These are phyloP conservation scores for Podiceps cristatus DNA, from an alignment of 2,113 vertebrate genomes.

Conservation along the genomic window DNA sequence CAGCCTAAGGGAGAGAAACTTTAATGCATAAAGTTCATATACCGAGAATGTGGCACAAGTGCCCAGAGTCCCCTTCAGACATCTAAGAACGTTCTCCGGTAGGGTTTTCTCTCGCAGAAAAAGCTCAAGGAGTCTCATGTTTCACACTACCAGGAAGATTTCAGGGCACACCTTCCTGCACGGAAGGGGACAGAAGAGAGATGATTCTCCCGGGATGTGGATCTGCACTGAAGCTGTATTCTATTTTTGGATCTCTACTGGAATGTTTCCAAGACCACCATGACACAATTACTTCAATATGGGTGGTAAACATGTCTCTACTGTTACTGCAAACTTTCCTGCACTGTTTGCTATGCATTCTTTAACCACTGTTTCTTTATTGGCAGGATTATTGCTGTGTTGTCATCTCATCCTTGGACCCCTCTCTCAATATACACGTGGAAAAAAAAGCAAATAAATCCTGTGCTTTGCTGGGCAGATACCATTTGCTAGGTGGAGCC, in stretches of 20 bases:
- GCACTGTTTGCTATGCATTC: not conserved
- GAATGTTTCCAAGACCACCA: slow-evolving; percentile 83
- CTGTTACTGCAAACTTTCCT: not conserved
- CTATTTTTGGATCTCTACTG: slow-evolving; percentile 77
- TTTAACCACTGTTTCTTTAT: not conserved
- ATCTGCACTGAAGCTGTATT: slow-evolving; percentile 68
- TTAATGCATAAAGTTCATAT: not conserved
- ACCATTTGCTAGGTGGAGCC: slow-evolving; percentile 77
- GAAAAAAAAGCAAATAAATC: slow-evolving; percentile 71
- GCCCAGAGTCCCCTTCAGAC: not conserved
- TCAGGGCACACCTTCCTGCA: slow-evolving; percentile 38
- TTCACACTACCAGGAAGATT: slow-evolving; percentile 50
- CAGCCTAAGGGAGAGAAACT: too few relatives aligned
- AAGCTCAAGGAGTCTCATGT: slow-evolving; percentile 77
- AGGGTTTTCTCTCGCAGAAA: not conserved
- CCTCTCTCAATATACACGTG: slow-evolving; percentile 76
- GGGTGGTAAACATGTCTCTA: slow-evolving; percentile 79
- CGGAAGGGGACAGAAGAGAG: slow-evolving; percentile 74
- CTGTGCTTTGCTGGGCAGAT: slow-evolving; percentile 73
- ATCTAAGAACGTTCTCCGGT: not conserved
- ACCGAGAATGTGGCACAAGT: accelerated
- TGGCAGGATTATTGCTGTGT: slow-evolving; percentile 76
- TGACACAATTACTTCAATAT: slow-evolving; percentile 76
- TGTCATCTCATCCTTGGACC: slow-evolving; percentile 80
- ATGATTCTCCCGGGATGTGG: slow-evolving; percentile 67